phyloP scores from a whole-genome alignment of 2,888 invertebrate species.

The Morpho achilles region DNA sequence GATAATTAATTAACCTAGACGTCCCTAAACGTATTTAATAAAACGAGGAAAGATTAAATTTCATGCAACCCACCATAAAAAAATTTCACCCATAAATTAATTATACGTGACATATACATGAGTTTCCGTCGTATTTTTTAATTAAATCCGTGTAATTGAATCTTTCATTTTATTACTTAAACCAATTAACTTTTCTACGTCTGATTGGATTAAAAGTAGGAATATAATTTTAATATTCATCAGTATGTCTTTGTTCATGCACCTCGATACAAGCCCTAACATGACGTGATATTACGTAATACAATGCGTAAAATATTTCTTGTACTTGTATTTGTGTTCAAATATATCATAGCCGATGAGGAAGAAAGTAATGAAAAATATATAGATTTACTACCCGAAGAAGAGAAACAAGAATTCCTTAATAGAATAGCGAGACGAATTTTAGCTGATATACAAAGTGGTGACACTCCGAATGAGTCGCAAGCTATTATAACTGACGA shows the following conservation, averaged over 20 bases:
- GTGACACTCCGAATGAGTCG: constrained; percentile 27
- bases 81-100: too few relatives aligned
- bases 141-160: constrained; percentile 6
- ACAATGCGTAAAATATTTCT: constrained; percentile 38
- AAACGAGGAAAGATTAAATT: too few relatives aligned
- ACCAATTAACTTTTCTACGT: constrained; percentile 16
- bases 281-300: constrained; percentile 33
- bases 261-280: constrained; percentile 8
- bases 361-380: constrained; percentile 48
- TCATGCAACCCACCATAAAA: too few relatives aligned
- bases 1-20: too few relatives aligned
- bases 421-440: constrained; percentile 56
- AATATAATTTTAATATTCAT: constrained; percentile 18
- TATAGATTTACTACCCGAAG: constrained; percentile 54
- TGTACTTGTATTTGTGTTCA: constrained; percentile 27
- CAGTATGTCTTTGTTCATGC: constrained; percentile 8
- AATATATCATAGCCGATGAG: constrained; percentile 23
- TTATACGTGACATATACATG: too few relatives aligned
- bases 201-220: constrained; percentile 25
- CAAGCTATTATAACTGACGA: constrained; percentile 45
- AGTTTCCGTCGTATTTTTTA: constrained; percentile 2
- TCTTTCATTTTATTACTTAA: constrained; percentile 6
- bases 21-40: too few relatives aligned
- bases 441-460: constrained; percentile 42
- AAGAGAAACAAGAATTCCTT: constrained; percentile 54